Conservation (phyloP, 2,113 vertebrate genomes). For the Bettongia penicillata region DNA sequence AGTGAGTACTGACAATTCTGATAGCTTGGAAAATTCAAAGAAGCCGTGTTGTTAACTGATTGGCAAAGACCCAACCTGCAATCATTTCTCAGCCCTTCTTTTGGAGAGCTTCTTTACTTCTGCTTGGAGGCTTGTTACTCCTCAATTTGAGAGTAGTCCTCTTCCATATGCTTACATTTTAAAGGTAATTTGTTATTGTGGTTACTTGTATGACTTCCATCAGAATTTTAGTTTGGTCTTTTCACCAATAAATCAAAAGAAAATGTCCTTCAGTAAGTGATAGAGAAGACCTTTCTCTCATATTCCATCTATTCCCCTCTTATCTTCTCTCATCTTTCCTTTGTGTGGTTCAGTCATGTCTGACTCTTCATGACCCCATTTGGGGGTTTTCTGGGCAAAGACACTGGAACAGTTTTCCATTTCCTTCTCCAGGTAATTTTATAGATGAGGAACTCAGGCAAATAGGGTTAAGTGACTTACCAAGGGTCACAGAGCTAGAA, state of each 20-base stretch:
- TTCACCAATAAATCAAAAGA: neutral
- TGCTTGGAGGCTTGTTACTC: neutral
- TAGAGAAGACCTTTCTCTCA: neutral
- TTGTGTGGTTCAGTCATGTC: neutral
- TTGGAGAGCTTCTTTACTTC: conserved; percentile 18
- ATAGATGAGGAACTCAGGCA: neutral
- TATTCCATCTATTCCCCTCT: neutral
- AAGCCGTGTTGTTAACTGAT: conserved; percentile 62
- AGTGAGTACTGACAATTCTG: conserved; percentile 28
- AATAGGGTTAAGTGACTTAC: neutral
- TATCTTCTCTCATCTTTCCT: neutral
- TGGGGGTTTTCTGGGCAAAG: neutral
- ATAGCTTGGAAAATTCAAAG: neutral
- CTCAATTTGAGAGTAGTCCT: neutral
- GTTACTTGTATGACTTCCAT: neutral
- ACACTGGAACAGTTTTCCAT: neutral
- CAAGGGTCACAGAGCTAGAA: neutral
- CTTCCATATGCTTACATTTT: neutral
- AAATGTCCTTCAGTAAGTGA: neutral
- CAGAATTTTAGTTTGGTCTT: neutral
- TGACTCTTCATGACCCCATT: neutral
- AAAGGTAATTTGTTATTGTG: conserved; percentile 11
- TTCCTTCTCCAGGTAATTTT: neutral
- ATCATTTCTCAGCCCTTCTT: neutral
- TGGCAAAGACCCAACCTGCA: conserved; percentile 46